Base-by-base conservation (phyloP, 2,888 invertebrate species). In the Acanthococcus lagerstroemiae region DNA sequence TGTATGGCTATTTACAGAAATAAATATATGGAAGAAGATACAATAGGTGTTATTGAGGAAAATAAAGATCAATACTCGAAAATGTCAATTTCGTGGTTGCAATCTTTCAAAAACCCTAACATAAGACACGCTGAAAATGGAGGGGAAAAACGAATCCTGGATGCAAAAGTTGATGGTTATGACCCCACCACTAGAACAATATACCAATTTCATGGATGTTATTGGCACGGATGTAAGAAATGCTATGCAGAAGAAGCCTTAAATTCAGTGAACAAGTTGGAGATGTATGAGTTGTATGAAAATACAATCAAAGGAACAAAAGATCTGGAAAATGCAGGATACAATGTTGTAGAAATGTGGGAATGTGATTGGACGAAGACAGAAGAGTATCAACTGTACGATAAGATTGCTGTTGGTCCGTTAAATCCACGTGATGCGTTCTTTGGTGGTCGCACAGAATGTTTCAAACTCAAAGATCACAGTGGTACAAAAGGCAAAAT, bases 391-490 rank as follows among this genome's bases (percentile, higher is more conserved):
- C 60, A 26, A 48, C 17, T 12, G 15, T 6, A 44, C 25, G 56
- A 26, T 12, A 19, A 26, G 9, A 27, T 68, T 7, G n/a, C 65
- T 26, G 61, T 67, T 9, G 67, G 58, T 55, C 55, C 61, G 19
- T 50, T 70, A 19, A 65, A 69, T 25, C 69, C 70, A 55, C 61
- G 69, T 65, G 67, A 71, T 55, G 69, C 68, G 26, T 70, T 71
- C 56, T 71, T 66, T 61, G 70, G 70, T 0, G 70, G 70, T 25
- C 67, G 69, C 67, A 71, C 70, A 3, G 70, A 71, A 61, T 69
- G 68, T 17, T 65, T 67, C 45, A 69, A 70, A 65, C 66, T 71
- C 57, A 67, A 56, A 45, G 69, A 67, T 61, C 57, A 21, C n/a
- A 17, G 12, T 30, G 21, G 15, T 26, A 17, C 25, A 67, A 27